Percentiles rank a stretch among this genome's conserved stretches.
Evolutionary conservation across 2,888 invertebrate species (phyloP).

Genomic region (Napeogenes sylphis): DNA sequence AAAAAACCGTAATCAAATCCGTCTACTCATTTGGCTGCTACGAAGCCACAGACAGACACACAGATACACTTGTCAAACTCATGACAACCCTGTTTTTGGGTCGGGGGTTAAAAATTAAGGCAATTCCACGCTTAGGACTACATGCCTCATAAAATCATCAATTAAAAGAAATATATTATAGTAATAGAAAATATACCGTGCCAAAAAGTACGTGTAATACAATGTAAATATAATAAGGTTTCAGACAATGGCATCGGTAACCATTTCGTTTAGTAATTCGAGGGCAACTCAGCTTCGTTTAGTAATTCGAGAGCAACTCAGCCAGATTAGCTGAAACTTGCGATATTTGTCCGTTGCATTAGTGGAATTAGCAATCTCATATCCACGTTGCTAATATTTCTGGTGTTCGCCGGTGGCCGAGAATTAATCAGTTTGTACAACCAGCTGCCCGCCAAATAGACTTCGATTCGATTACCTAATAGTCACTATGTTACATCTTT

Average conservation of each 20-base stretch:
- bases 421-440: conserved; percentile 70
- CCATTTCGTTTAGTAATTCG: conserved; percentile 30
- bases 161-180: no score
- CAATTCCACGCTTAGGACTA: no score
- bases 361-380: conserved; percentile 76
- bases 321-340: conserved; percentile 50
- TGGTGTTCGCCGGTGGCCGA: conserved; percentile 60
- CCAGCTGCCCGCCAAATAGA: conserved; percentile 47
- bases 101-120: no score
- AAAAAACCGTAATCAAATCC: no score
- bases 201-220: no score
- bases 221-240: conserved; percentile 1
- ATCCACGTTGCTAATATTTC: conserved; percentile 68
- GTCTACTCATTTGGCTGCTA: no score
- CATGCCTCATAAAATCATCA: no score
- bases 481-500: conserved; percentile 5
- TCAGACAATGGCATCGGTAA: conserved; percentile 28
- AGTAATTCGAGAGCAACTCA: conserved; percentile 49
- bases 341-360: conserved; percentile 73
- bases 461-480: conserved; percentile 30
- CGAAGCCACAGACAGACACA: no score
- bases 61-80: no score
- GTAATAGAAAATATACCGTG: no score
- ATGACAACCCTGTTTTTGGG: no score
- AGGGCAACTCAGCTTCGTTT: no score